Conservation (phyloP, 2,113 vertebrate species). For the Budorcas taxicolor region DNA sequence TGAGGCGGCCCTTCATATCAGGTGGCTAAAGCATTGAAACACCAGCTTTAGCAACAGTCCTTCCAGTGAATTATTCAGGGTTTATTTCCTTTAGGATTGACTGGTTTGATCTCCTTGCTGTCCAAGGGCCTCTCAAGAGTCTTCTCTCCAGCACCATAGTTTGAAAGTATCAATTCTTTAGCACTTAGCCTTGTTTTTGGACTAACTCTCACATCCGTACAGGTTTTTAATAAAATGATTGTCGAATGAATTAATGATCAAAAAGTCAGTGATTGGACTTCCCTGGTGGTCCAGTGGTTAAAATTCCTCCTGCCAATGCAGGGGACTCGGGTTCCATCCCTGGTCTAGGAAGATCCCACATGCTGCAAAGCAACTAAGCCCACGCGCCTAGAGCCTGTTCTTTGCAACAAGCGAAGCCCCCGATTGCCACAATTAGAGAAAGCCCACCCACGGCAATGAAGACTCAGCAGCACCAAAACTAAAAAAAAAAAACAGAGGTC, state of each 20-base stretch:
- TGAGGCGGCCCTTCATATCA: not conserved
- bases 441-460: fast-evolving
- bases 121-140: not conserved
- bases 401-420: not conserved
- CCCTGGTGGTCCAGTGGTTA: not conserved
- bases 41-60: not conserved
- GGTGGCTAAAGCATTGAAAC: not conserved
- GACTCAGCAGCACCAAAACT: not conserved
- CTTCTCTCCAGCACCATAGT: not conserved
- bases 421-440: not conserved
- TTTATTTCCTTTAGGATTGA: not conserved
- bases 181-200: not conserved
- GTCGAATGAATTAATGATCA: not conserved
- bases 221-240: not conserved
- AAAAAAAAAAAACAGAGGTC: not conserved
- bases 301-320: not conserved
- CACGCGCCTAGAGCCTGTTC: fast-evolving
- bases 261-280: not conserved
- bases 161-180: not conserved
- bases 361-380: not conserved
- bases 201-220: not conserved
- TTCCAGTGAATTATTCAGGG: not conserved
- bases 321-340: not conserved
- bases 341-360: not conserved
- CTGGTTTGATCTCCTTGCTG: not conserved